Base-by-base conservation (phyloP, 2,797 vertebrate species). In the Sciurus vulgaris region DNA sequence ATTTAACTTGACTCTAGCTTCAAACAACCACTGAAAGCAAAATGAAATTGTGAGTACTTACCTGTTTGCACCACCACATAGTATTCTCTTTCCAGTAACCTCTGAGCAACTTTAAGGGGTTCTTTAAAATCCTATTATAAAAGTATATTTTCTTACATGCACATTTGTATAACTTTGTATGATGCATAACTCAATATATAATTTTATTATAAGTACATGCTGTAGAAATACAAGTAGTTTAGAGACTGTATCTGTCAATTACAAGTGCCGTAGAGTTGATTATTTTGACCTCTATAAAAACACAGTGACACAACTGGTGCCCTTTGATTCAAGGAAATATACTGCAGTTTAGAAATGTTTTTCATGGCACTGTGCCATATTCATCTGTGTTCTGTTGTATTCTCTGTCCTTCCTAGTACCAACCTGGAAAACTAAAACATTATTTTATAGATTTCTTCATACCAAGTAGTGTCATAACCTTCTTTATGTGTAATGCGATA, bases 211-310 rank as follows among this genome's bases (percentile, higher is more conserved):
- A 91, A 94, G 67, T 77, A 81, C 30, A 88, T 86, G 82, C 12
- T 91, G 14, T 28, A 54, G 28, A 85, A 93, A 56, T 13, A 69
- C 15, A 94, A 88, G 56, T 86, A 88, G 49, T 92, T 93, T 72
- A 83, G 67, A 72, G 11, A 79, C 15, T 38, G 2, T 74, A 70
- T 92, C 28, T 88, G 15, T 79, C 59, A 82, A 92, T 93, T 86
- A 89, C 13, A 54, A 72, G 47, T 84, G 47, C 59, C 84, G 86
- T 59, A 9, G 5, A 67, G 76, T 86, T 96, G 82, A 97, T 91
- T 95, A 97, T 89, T 96, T 96, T 94, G 69, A 97, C 38, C 61
- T 95, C 47, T 95, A 72, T 92, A 79, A 97, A 95, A 26, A 26
- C 9, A 88, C 41, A 28, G 33, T 93, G 59, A 92, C 89, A 82